A percentile compares a stretch with the other conserved stretches of the same genome.
phyloP scores from a whole-genome alignment of 2,113 vertebrate genomes.

The Aythya baeri region DNA sequence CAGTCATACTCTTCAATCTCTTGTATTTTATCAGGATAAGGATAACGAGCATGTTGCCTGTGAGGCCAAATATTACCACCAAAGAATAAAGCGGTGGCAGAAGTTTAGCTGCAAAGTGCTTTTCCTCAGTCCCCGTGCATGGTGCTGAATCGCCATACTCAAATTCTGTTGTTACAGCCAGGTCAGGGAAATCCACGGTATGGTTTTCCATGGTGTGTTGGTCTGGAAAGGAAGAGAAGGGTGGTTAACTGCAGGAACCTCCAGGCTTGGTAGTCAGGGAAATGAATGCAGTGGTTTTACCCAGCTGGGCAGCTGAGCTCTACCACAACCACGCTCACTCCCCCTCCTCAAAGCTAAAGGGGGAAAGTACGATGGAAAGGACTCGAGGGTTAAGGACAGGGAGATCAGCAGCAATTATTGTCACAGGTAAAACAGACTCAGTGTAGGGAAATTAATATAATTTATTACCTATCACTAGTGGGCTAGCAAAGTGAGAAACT shows the following conservation, averaged over 20 bases:
- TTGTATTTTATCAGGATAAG: slow-evolving; percentile 81
- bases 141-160: neutral
- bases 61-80: slow-evolving; percentile 82
- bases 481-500: too few species aligned
- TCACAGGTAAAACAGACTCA: too few species aligned
- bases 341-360: too few species aligned
- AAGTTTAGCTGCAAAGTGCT: slow-evolving; percentile 17
- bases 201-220: neutral
- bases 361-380: too few species aligned
- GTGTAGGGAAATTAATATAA: too few species aligned
- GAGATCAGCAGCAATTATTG: too few species aligned
- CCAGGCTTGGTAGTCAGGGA: neutral
- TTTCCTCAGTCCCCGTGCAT: neutral
- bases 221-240: neutral
- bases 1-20: slow-evolving; percentile 84
- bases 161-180: neutral
- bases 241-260: neutral
- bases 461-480: too few species aligned
- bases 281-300: neutral
- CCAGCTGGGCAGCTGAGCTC: too few species aligned
- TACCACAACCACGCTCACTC: too few species aligned
- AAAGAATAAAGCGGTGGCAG: slow-evolving; percentile 83
- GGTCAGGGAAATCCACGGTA: neutral
- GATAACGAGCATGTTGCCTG: slow-evolving; percentile 85
- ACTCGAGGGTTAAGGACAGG: too few species aligned